Conservation (phyloP, 1,140 invertebrate genomes). For the Tenebrio molitor region DNA sequence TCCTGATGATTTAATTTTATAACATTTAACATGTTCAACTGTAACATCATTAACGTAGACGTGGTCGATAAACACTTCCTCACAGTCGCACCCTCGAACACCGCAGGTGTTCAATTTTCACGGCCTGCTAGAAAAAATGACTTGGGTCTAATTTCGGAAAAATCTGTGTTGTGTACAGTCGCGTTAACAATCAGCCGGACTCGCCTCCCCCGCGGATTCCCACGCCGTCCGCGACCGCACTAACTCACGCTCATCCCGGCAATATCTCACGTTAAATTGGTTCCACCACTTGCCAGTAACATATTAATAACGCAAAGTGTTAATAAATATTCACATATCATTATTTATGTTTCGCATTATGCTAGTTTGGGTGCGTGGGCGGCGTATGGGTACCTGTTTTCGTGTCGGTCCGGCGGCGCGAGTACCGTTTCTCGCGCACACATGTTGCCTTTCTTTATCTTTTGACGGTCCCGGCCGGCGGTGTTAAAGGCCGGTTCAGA, state of each 20-base stretch:
- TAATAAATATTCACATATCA: conserved; percentile 44
- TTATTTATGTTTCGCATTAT: conserved; percentile 44
- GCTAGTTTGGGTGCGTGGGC: conserved; percentile 21
- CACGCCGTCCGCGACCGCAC: background rate
- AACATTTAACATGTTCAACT: no score
- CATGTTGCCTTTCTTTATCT: background rate
- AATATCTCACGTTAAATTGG: conserved; percentile 39
- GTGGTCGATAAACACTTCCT: no score
- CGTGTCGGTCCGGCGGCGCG: background rate
- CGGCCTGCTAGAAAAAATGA: no score
- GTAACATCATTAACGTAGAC: no score
- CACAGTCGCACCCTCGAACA: no score
- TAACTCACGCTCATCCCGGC: conserved; percentile 18
- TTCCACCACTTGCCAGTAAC: conserved; percentile 38
- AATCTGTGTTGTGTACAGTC: no score
- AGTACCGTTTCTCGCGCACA: background rate
- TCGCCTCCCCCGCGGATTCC: background rate
- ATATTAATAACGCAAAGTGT: conserved; percentile 44
- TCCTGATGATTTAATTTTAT: no score
- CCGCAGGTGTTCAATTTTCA: no score
- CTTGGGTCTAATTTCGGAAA: no score
- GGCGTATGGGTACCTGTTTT: conserved; percentile 7
- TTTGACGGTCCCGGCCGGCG: background rate
- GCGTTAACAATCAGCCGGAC: background rate
- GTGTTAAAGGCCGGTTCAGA: conserved; percentile 18